phyloP scores from a whole-genome alignment of 2,888 invertebrate species.

The Halocaridina rubra region DNA sequence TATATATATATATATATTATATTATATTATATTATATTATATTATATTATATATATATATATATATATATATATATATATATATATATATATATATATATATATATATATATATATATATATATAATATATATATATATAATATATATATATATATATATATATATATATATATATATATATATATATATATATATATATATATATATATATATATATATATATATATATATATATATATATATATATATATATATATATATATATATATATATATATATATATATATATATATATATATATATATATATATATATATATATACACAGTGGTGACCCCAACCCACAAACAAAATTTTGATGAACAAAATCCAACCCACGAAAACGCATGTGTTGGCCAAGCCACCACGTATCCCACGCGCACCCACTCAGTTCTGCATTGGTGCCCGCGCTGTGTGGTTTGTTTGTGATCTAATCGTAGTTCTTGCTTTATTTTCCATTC shows the following conservation, averaged over 20 bases:
- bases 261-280: constrained; percentile 7
- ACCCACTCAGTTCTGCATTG: too few relatives aligned
- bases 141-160: constrained; percentile 7
- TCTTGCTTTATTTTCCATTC: too few relatives aligned
- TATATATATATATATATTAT: background rate
- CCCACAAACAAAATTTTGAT: too few relatives aligned
- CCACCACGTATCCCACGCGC: too few relatives aligned
- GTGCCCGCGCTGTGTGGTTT: too few relatives aligned
- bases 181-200: constrained; percentile 2
- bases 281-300: background rate
- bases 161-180: background rate
- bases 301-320: background rate
- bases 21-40: background rate
- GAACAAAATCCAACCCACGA: too few relatives aligned
- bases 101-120: background rate
- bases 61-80: background rate
- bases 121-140: background rate
- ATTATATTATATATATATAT: background rate
- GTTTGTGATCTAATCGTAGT: too few relatives aligned
- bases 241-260: constrained; percentile 13
- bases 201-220: background rate
- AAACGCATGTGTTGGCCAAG: too few relatives aligned
- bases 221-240: constrained; percentile 16
- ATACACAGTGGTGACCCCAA: too few relatives aligned
- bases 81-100: background rate